Percentiles rank a stretch among this genome's conserved stretches.
Evolutionary conservation across 2,888 invertebrate species (phyloP).

Genomic region (Balanococcus diminutus): DNA sequence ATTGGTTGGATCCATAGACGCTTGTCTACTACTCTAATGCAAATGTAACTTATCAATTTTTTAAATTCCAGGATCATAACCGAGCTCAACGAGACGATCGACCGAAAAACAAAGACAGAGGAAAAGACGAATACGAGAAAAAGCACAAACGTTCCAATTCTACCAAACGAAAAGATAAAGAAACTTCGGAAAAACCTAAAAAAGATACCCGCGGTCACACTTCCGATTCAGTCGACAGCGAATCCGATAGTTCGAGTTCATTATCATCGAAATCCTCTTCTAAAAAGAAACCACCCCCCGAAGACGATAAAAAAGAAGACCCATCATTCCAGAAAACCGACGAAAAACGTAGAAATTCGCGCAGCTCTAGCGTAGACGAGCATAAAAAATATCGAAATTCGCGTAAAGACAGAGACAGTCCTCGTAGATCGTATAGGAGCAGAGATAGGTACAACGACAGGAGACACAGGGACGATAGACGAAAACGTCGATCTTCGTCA

Average conservation of each 20-base stretch:
- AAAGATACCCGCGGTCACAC: background rate
- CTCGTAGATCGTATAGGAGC: background rate
- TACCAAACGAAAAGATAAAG: background rate
- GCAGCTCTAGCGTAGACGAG: constrained; percentile 13
- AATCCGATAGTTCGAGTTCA: constrained; percentile 46
- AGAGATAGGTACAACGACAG: background rate
- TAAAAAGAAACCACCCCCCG: background rate
- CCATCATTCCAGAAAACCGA: background rate
- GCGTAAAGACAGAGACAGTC: constrained; percentile 23
- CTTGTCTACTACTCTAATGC: too few relatives aligned
- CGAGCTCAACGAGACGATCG: background rate
- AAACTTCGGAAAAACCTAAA: background rate
- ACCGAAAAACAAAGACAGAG: background rate
- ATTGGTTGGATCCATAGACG: too few relatives aligned
- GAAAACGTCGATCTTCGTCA: constrained; percentile 4
- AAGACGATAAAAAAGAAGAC: constrained; percentile 2
- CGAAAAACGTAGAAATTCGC: background rate
- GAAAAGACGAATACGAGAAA: background rate
- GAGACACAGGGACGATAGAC: background rate
- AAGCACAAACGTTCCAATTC: background rate
- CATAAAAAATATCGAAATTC: constrained; percentile 47
- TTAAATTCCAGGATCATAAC: background rate
- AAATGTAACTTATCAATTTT: too few relatives aligned
- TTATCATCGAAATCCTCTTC: background rate
- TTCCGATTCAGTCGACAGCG: constrained; percentile 44